Conservation (phyloP, 2,113 vertebrate species). For the Hoplias malabaricus region DNA sequence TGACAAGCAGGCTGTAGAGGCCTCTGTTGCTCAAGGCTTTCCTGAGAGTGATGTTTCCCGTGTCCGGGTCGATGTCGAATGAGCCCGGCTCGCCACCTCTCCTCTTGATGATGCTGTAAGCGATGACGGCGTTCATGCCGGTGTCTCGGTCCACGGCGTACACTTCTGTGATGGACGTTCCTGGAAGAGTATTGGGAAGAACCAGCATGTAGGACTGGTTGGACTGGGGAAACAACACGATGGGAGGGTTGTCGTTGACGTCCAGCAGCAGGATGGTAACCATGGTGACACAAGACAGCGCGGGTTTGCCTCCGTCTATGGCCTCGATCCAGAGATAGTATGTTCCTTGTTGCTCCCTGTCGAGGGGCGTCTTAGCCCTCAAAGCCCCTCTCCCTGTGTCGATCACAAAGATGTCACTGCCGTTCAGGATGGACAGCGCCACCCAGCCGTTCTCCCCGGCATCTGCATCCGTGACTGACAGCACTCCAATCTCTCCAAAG, state of each 20-base stretch:
- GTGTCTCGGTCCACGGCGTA: constrained; percentile 97
- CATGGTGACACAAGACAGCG: constrained; percentile 90
- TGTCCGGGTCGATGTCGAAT: constrained; percentile 91
- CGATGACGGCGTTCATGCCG: constrained; percentile 98
- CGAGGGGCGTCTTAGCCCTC: constrained; percentile 89
- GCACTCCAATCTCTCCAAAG: constrained; percentile 93
- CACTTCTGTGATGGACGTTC: constrained; percentile 95
- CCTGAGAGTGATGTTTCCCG: constrained; percentile 96
- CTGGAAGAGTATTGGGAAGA: constrained; percentile 90
- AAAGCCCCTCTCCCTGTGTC: constrained; percentile 91
- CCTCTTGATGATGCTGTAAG: constrained; percentile 94
- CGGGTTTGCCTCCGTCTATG: constrained; percentile 88
- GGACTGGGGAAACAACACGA: constrained; percentile 95
- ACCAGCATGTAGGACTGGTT: constrained; percentile 96
- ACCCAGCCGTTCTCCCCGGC: constrained; percentile 92
- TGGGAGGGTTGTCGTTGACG: constrained; percentile 96
- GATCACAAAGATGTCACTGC: constrained; percentile 95
- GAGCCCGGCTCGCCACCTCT: constrained; percentile 90
- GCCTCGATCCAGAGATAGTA: constrained; percentile 94
- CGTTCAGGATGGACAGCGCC: constrained; percentile 91
- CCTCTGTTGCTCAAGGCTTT: constrained; percentile 89
- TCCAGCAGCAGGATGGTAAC: constrained; percentile 93
- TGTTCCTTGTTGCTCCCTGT: constrained; percentile 94
- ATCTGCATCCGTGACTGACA: constrained; percentile 93
- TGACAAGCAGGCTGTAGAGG: constrained; percentile 91